Evolutionary conservation across 2,888 invertebrate species (phyloP).

Genomic region (Ochropleura leucogaster): DNA sequence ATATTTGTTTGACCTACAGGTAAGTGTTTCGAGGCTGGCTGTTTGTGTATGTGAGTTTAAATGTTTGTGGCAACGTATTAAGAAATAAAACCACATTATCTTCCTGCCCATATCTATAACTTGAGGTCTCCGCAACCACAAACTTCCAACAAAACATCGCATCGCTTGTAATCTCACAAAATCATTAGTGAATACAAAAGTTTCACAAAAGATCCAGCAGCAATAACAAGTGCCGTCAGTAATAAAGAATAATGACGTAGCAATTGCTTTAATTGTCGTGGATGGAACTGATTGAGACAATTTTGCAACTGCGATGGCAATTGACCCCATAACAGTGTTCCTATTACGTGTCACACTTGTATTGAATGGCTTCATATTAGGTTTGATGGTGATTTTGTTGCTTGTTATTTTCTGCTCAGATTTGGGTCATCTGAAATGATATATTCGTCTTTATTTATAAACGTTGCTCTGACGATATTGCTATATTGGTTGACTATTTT

Average conservation of each 20-base stretch:
- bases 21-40: too few relatives aligned
- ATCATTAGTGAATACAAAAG: conserved; percentile 12
- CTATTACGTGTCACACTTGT: conserved; percentile 30
- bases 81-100: neutral
- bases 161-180: neutral
- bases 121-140: neutral
- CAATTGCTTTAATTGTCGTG: conserved; percentile 62
- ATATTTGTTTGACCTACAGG: too few relatives aligned
- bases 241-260: conserved; percentile 51
- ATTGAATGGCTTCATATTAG: conserved; percentile 37
- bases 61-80: too few relatives aligned
- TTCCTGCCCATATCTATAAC: neutral
- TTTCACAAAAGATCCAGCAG: conserved; percentile 8
- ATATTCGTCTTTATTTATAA: neutral
- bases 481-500: neutral
- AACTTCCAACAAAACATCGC: neutral
- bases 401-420: conserved; percentile 11
- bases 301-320: conserved; percentile 55
- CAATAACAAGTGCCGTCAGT: conserved; percentile 13
- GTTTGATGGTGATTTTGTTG: conserved; percentile 33
- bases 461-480: neutral
- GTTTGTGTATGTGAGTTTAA: too few relatives aligned
- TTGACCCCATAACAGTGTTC: conserved; percentile 49
- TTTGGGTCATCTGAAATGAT: conserved; percentile 15
- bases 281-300: conserved; percentile 60